These are phyloP conservation scores for Pituophis catenifer DNA, from an alignment of 2,113 vertebrate species.

Conservation along the genomic window DNA sequence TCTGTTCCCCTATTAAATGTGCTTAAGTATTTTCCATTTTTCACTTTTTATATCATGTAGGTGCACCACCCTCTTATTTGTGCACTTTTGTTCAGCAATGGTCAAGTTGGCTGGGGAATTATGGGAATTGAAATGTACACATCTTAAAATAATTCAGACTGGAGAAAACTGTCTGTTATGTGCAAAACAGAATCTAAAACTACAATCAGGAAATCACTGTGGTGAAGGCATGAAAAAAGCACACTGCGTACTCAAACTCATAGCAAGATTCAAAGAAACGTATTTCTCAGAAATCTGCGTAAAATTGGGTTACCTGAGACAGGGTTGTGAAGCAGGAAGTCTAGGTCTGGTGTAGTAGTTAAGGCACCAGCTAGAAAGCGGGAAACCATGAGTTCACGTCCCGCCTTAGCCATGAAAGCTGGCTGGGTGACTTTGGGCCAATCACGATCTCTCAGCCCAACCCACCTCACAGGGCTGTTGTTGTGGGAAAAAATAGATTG, in stretches of 20 bases:
- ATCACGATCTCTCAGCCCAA: background rate
- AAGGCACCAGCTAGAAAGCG: background rate
- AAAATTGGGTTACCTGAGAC: background rate
- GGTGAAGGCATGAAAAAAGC: background rate
- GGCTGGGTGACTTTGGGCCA: background rate
- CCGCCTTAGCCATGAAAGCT: background rate
- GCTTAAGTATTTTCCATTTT: background rate
- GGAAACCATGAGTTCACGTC: background rate
- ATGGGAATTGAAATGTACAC: background rate
- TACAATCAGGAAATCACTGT: background rate
- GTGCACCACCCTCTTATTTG: background rate
- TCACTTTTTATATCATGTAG: background rate
- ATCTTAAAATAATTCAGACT: background rate
- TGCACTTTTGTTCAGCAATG: background rate
- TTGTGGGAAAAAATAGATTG: background rate
- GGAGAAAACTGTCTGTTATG: background rate
- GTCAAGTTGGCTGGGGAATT: background rate
- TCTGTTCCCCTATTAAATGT: background rate
- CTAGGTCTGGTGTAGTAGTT: background rate
- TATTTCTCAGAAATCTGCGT: background rate
- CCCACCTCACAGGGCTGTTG: background rate
- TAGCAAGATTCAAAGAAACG: background rate
- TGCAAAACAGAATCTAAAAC: background rate
- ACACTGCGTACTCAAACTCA: background rate
- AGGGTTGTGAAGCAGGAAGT: background rate